A percentile compares a stretch with the other conserved stretches of the same genome.
Evolutionary conservation across 2,113 vertebrate species (phyloP).

Genomic region (Heptranchias perlo): DNA sequence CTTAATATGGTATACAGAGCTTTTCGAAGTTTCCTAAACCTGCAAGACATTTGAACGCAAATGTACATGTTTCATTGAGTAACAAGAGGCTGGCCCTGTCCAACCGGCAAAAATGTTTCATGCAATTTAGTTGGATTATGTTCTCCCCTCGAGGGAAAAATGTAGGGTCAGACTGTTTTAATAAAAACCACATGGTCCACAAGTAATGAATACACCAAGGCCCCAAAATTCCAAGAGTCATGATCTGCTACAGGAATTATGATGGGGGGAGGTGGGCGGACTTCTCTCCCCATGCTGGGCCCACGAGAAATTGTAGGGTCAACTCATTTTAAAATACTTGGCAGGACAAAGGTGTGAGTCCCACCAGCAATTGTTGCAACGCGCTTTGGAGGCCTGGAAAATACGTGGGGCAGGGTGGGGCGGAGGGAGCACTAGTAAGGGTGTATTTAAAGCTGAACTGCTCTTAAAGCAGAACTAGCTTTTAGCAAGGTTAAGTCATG

Average conservation of each 20-base stretch:
- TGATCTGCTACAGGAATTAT: not conserved
- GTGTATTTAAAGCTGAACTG: not conserved
- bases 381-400: not conserved
- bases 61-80: not conserved
- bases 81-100: too few relatives aligned
- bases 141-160: not conserved
- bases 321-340: slow-evolving; percentile 17
- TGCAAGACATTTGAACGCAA: not conserved
- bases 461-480: not conserved
- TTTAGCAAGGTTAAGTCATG: not conserved
- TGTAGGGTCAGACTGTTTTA: not conserved
- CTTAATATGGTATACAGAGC: not conserved
- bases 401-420: not conserved
- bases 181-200: slow-evolving; percentile 18
- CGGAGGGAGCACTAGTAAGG: not conserved
- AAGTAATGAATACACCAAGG: not conserved
- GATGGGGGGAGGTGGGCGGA: not conserved
- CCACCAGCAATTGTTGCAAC: not conserved
- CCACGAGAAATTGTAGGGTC: not conserved
- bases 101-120: not conserved
- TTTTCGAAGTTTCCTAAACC: not conserved
- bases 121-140: not conserved
- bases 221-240: not conserved
- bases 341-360: not conserved
- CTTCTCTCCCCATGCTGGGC: not conserved